phyloP scores from a whole-genome alignment of 2,888 invertebrate genomes.

The Stenolophus ochropezus region DNA sequence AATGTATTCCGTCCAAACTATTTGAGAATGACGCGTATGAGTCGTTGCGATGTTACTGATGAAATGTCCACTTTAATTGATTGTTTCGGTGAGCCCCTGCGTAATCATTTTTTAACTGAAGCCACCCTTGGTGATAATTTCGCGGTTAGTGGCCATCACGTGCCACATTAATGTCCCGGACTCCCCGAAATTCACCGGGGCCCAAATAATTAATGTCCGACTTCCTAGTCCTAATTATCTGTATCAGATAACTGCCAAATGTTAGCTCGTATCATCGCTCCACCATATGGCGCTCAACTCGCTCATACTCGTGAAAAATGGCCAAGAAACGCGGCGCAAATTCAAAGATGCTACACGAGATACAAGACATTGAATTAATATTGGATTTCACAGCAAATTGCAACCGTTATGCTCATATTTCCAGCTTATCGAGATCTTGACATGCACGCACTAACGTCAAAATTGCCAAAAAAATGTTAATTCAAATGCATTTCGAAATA shows the following conservation, averaged over 20 bases:
- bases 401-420: conserved; percentile 28
- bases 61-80: not conserved
- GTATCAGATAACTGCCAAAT: conserved; percentile 69
- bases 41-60: not conserved
- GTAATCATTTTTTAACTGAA: not conserved
- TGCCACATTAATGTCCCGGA: conserved; percentile 52
- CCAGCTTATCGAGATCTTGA: conserved; percentile 8
- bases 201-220: conserved; percentile 68
- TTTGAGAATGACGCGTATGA: too few species aligned
- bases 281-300: not conserved
- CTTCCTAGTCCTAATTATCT: conserved; percentile 68
- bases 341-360: conserved; percentile 29
- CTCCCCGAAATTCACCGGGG: conserved; percentile 59
- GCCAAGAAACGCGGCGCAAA: not conserved
- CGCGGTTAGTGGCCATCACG: conserved; percentile 43
- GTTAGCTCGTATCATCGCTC: conserved; percentile 62
- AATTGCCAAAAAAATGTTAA: conserved; percentile 3
- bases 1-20: too few species aligned
- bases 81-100: not conserved
- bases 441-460: not conserved
- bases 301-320: conserved; percentile 27
- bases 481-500: not conserved
- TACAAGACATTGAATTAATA: conserved; percentile 21
- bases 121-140: conserved; percentile 2
- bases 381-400: not conserved